Conservation (phyloP, 2,797 vertebrate genomes). For the Antrozous pallidus region DNA sequence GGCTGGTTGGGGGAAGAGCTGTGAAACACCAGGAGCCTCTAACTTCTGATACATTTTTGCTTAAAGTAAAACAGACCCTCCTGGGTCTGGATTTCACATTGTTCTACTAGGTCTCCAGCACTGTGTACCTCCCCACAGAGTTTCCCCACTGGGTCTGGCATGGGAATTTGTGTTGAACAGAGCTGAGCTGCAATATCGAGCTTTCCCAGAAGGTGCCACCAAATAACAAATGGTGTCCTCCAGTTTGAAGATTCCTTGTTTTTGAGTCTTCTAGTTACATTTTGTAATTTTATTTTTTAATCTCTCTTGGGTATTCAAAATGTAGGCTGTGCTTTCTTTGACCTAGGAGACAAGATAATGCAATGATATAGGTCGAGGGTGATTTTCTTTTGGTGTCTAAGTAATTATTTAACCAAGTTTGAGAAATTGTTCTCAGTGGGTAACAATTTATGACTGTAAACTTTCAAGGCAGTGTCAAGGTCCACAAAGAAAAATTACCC, state of each 20-base stretch:
- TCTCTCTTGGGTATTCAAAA: not conserved
- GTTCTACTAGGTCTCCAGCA: not conserved
- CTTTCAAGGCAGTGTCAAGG: slow-evolving; percentile 44
- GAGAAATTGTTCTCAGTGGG: slow-evolving; percentile 56
- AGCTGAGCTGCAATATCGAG: slow-evolving; percentile 62
- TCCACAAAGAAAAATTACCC: slow-evolving; percentile 52
- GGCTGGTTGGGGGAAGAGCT: not conserved
- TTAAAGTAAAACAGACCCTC: not conserved
- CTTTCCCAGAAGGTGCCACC: slow-evolving; percentile 71
- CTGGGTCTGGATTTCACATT: not conserved
- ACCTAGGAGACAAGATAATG: slow-evolving; percentile 35
- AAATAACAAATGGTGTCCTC: slow-evolving; percentile 60
- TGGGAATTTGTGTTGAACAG: slow-evolving; percentile 50
- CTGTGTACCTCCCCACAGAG: not conserved
- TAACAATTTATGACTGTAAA: slow-evolving; percentile 61
- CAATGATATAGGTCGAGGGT: not conserved
- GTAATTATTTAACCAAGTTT: slow-evolving; percentile 59
- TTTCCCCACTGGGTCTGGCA: not conserved
- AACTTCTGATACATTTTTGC: not conserved
- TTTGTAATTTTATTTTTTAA: slow-evolving; percentile 38
- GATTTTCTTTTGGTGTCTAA: slow-evolving; percentile 44
- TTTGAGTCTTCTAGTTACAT: slow-evolving; percentile 7
- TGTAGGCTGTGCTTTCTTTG: not conserved
- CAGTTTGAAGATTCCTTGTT: not conserved
- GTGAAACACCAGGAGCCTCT: not conserved